phyloP scores from a whole-genome alignment of 2,888 invertebrate species.

The Scaeva pyrastri region DNA sequence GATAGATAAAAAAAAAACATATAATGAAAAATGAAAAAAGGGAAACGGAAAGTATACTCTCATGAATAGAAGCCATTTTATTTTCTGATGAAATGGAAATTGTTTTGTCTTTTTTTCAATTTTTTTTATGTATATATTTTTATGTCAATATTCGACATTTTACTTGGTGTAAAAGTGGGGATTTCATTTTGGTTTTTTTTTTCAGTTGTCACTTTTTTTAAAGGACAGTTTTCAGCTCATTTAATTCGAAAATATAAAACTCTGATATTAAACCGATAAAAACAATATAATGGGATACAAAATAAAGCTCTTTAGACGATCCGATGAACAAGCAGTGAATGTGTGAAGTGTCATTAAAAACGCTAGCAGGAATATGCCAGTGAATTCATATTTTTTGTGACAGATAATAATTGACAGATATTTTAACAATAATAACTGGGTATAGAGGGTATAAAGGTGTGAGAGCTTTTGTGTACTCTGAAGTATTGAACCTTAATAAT shows the following conservation, averaged over 20 bases:
- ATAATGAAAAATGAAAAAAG: constrained; percentile 55
- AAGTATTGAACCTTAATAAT: too few species aligned
- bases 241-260: neutral
- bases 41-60: constrained; percentile 3
- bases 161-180: neutral
- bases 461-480: too few species aligned
- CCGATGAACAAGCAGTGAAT: neutral
- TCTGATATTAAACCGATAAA: constrained; percentile 2
- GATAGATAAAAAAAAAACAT: neutral
- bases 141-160: neutral
- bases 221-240: constrained; percentile 6
- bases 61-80: constrained; percentile 32
- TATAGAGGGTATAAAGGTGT: too few species aligned
- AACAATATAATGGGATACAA: neutral
- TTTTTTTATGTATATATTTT: neutral
- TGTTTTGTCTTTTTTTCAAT: constrained; percentile 10
- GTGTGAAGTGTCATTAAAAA: neutral
- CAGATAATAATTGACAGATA: too few species aligned
- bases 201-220: constrained; percentile 4
- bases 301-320: neutral
- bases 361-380: too few species aligned
- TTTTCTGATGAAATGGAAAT: constrained; percentile 2
- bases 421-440: too few species aligned
- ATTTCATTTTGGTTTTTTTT: constrained; percentile 3
- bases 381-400: too few species aligned